phyloP scores from a whole-genome alignment of 2,888 invertebrate genomes.

The Thelaira solivaga region DNA sequence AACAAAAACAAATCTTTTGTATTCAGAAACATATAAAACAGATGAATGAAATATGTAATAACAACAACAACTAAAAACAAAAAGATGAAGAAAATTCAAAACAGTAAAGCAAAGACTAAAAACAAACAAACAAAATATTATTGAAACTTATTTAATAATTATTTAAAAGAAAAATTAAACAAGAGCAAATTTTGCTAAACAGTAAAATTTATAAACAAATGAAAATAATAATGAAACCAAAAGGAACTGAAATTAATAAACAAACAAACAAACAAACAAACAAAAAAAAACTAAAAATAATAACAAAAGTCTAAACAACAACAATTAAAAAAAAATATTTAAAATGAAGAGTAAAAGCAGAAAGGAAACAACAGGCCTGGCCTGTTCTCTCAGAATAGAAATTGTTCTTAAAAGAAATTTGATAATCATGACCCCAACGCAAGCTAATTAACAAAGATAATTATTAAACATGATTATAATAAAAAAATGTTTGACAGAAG shows the following conservation, averaged over 20 bases:
- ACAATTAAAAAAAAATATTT: constrained; percentile 21
- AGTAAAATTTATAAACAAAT: constrained; percentile 16
- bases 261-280: no score
- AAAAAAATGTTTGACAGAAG: background rate
- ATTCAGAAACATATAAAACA: constrained; percentile 47
- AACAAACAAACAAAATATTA: constrained; percentile 57
- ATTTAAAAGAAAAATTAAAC: constrained; percentile 50
- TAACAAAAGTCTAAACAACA: constrained; percentile 19
- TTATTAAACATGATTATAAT: background rate
- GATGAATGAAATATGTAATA: constrained; percentile 8
- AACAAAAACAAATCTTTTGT: constrained; percentile 57
- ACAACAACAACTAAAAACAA: constrained; percentile 44
- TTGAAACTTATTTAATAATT: constrained; percentile 19
- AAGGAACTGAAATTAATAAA: constrained; percentile 45
- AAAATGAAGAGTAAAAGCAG: constrained; percentile 17
- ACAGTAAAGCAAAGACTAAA: constrained; percentile 63
- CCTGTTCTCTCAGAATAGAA: background rate
- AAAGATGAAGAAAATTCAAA: constrained; percentile 41
- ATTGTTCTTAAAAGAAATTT: constrained; percentile 1
- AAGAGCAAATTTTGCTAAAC: constrained; percentile 38
- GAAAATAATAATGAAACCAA: constrained; percentile 11
- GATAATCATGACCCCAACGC: constrained; percentile 25
- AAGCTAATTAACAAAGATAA: background rate
- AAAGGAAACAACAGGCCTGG: background rate
- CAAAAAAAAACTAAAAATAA: no score